Percentiles rank a stretch among this genome's conserved stretches.
These are phyloP conservation scores for Phrynosoma blainvillii DNA, from an alignment of 2,113 vertebrate species.

Conservation along the genomic window DNA sequence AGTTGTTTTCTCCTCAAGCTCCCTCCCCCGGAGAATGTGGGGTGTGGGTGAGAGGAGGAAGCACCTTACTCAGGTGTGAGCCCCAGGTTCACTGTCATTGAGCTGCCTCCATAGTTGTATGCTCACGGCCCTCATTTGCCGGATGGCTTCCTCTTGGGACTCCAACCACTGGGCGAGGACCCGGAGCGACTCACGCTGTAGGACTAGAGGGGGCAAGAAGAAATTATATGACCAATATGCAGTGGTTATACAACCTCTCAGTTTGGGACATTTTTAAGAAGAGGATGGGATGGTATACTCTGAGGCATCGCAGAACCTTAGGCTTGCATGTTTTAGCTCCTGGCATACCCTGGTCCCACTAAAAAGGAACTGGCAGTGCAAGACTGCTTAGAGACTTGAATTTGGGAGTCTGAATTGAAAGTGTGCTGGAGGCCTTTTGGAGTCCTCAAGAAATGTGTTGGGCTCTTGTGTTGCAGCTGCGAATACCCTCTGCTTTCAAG, in stretches of 20 bases:
- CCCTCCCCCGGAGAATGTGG: not conserved
- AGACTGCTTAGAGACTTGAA: not conserved
- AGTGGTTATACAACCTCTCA: not conserved
- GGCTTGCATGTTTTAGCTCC: not conserved
- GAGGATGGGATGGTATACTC: too few relatives aligned
- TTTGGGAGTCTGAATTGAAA: not conserved
- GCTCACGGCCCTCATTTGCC: conserved; percentile 76
- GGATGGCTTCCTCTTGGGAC: conserved; percentile 73
- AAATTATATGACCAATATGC: fast-evolving
- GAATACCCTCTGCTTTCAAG: not conserved
- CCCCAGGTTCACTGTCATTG: conserved; percentile 72
- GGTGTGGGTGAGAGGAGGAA: not conserved
- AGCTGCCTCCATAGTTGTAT: conserved; percentile 79
- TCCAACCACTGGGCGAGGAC: conserved; percentile 73
- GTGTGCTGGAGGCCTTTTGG: not conserved
- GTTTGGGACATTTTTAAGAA: not conserved
- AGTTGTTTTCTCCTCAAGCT: not conserved
- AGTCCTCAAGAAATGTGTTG: not conserved
- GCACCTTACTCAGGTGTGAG: conserved; percentile 31
- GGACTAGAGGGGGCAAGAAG: conserved; percentile 68
- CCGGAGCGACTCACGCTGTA: conserved; percentile 82
- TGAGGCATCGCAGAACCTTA: not conserved
- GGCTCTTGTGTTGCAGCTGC: too few relatives aligned
- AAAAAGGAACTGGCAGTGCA: not conserved
- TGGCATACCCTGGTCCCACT: not conserved